phyloP scores from a whole-genome alignment of 2,888 invertebrate genomes.

The Geophilus truncorum region DNA sequence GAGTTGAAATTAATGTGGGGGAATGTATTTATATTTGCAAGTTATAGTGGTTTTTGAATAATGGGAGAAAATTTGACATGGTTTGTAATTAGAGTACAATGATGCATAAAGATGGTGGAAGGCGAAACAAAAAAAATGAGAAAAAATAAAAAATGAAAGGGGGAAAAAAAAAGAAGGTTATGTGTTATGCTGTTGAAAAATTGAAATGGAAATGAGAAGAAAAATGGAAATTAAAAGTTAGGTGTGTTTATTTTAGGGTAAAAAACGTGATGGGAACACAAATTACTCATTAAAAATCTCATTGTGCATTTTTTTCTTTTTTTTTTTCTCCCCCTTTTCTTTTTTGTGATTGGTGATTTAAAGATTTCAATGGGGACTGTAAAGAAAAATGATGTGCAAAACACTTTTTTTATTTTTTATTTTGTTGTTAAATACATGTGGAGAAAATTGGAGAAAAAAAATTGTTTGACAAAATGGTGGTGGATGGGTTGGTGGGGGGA shows the following conservation, averaged over 20 bases:
- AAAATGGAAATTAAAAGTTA: neutral
- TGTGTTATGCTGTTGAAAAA: neutral
- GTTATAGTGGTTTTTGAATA: neutral
- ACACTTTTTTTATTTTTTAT: neutral
- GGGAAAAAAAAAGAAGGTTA: too few species aligned
- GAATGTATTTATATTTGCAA: neutral
- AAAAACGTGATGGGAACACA: neutral
- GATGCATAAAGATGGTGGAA: neutral
- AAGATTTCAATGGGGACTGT: neutral
- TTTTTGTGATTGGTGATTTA: neutral
- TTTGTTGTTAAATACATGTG: neutral
- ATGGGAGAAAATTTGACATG: neutral
- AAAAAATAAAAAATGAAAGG: too few species aligned
- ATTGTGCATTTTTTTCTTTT: neutral
- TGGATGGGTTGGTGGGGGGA: neutral
- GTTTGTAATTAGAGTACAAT: neutral
- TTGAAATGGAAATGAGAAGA: neutral
- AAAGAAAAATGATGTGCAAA: neutral
- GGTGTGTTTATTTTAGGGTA: neutral
- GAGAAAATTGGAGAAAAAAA: neutral
- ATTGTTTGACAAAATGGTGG: neutral
- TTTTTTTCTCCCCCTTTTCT: neutral
- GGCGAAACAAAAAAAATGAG: too few species aligned
- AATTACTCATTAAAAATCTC: neutral
- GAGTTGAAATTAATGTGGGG: neutral